Evolutionary conservation across 1,140 invertebrate species (phyloP), one percentile per base, ranked within the genome.

Genomic region (Tetragnatha versicolor): DNA sequence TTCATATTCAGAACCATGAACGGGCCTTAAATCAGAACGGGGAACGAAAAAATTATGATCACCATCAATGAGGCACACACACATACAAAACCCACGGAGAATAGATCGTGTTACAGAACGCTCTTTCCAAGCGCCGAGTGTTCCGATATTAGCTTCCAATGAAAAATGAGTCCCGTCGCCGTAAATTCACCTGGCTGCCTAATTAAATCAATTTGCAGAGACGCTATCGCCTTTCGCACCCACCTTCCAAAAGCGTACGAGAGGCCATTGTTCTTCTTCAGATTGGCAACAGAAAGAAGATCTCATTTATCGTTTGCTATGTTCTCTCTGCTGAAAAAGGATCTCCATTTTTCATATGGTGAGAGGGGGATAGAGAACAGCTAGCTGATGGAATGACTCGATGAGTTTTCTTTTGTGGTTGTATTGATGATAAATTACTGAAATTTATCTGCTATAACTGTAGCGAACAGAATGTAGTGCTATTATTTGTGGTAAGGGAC

Each of bases 141-240:
- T 53, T 45, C 39, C 39, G 66, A 69, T 69, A 69, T 20, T 45
- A 25, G n/a, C n/a, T n/a, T n/a, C n/a, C 33, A 7, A 33, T 69
- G 66, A 69, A 69, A 69, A 69, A 69, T 53, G 66, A 69, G 7
- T 45, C 63, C 37, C 63, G 47, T 66, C 22, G 63, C 31, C 66
- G 66, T 69, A 69, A 69, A 69, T 69, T 69, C 66, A 69, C 66
- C 66, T 69, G 66, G 45, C 25, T 20, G 39, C 33, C 66, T 69
- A 69, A 69, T 69, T 69, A 69, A 69, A 69, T 69, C 66, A 69
- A 69, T 69, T 69, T 69, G 66, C 27, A 45, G 66, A 69, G 66
- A 69, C 47, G 47, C 31, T 69, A 69, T 69, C 66, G 66, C 49
- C 31, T 53, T 69, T 69, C 49, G 60, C 9, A 63, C 12, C 22